Base-by-base conservation (phyloP, 2,797 vertebrate genomes). In the Clamator glandarius region DNA sequence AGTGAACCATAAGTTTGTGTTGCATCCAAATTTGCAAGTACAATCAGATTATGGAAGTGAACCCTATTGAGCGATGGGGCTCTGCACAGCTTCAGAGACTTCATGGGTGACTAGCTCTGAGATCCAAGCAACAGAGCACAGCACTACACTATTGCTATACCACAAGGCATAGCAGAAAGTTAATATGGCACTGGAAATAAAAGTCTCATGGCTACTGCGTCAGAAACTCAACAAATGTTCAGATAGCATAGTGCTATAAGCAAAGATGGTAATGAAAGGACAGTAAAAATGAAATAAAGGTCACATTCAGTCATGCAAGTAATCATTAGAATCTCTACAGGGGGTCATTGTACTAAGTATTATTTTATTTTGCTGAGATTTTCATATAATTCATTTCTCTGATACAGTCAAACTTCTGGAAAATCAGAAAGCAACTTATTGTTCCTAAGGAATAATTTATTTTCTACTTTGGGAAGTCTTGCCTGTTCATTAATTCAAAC, bases 11-110 rank as follows among this genome's bases (percentile, higher is more conserved):
- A 87, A 67, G 18, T 31, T 81, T 75, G 61, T 67, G 21, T n/a
- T 67, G 18, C 52, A 63, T 89, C 44, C 29, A 83, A 54, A 87
- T 93, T 80, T 74, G 13, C 36, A 67, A 61, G 61, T 74, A 69
- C 26, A 87, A 80, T 72, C 41, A 63, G 55, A 55, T 44, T 48
- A 52, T 36, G 63, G 29, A 89, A 82, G 77, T 35, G 41, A 76
- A 54, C 0, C 1, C 7, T 44, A 8, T 5, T 51, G 28, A 76
- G 64, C 1, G 2, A 58, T 25, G 52, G 39, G 48, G 24, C 21
- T 91, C 61, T 62, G 42, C 46, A 46, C n/a, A 76, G 59, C 58
- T 69, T 39, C 51, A 79, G 51, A 57, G 33, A 11, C 48, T 82
- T 21, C 25, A 33, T 21, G 55, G 57, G 15, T 66, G 39, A 23